Evolutionary conservation across 2,797 vertebrate genomes (phyloP), one percentile per base, ranked within the genome.

Genomic region (Enteromius trimaculatus): DNA sequence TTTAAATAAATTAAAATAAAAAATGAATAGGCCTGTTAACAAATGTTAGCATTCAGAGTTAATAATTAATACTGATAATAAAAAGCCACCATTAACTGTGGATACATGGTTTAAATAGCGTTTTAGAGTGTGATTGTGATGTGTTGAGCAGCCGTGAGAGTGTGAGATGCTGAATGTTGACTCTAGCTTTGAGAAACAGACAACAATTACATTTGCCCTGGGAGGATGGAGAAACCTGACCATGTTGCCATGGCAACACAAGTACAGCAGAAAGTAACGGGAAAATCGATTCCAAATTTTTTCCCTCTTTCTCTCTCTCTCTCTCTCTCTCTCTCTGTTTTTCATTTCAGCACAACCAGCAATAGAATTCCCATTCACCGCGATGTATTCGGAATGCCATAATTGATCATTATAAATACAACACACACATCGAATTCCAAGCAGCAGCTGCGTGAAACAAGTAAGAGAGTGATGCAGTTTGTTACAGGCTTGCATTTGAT

Each of bases 161-260:
- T 70, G 70, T 66, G 70, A 85, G 83, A 79, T 80, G 81, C 70
- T 86, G 89, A 93, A 90, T 92, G 92, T 89, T 87, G 90, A 93
- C 90, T 93, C 92, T 88, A 88, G 90, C 87, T 92, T 89, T 84
- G 90, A 93, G 91, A 92, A 91, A 92, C 88, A 93, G 91, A 94
- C 92, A 94, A 94, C 93, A 94, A 95, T 95, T 95, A 94, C 93
- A 94, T 92, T 94, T 94, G 94, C 94, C 95, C 95, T 95, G 91
- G 93, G 92, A 94, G 93, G 93, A 92, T 89, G 90, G 93, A 91
- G 90, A 95, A 86, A 95, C 93, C 93, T 94, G 94, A 94, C 93
- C 94, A 93, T 86, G 94, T 95, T 94, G 93, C 95, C 90, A 95
- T 95, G 94, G 95, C 91, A 95, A 95, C 94, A 92, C 92, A 94